Percentiles rank a stretch among this genome's conserved stretches.
These are phyloP conservation scores for Helleia helle DNA, from an alignment of 2,888 invertebrate species.

Conservation along the genomic window DNA sequence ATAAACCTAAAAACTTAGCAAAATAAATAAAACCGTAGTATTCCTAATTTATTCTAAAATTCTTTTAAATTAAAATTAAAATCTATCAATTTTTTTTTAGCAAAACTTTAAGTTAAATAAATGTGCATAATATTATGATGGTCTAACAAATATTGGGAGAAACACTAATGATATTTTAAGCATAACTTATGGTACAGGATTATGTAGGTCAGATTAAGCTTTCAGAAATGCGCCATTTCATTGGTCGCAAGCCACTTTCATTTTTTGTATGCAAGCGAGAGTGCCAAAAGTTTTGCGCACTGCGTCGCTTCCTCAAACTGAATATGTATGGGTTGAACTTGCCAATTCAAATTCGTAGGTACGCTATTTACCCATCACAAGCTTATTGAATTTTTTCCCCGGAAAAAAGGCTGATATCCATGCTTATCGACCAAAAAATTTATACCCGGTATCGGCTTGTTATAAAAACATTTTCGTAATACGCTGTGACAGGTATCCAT, in stretches of 20 bases:
- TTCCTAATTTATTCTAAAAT: too few species aligned
- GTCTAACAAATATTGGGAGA: conserved; percentile 1
- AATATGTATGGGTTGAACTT: conserved; percentile 63
- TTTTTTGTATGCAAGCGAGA: conserved; percentile 68
- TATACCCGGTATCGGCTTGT: too few species aligned
- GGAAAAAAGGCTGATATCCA: too few species aligned
- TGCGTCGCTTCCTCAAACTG: conserved; percentile 53
- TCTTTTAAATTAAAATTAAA: too few species aligned
- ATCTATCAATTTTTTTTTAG: too few species aligned
- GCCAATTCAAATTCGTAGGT: conserved; percentile 58
- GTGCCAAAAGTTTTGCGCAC: conserved; percentile 72
- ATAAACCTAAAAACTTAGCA: too few species aligned
- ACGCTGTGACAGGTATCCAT: too few species aligned
- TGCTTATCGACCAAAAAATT: too few species aligned
- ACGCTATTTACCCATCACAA: conserved; percentile 47
- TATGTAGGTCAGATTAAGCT: conserved; percentile 29
- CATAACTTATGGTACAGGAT: conserved; percentile 12
- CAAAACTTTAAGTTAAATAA: neutral
- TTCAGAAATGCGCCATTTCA: conserved; percentile 45
- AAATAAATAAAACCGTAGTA: too few species aligned
- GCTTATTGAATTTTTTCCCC: conserved; percentile 41
- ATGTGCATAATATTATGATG: too few species aligned
- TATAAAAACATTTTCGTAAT: too few species aligned
- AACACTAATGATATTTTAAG: conserved; percentile 6
- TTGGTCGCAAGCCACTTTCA: conserved; percentile 48